These are phyloP conservation scores for Lophotis ruficrista DNA, from an alignment of 2,113 vertebrate species.

Conservation along the genomic window DNA sequence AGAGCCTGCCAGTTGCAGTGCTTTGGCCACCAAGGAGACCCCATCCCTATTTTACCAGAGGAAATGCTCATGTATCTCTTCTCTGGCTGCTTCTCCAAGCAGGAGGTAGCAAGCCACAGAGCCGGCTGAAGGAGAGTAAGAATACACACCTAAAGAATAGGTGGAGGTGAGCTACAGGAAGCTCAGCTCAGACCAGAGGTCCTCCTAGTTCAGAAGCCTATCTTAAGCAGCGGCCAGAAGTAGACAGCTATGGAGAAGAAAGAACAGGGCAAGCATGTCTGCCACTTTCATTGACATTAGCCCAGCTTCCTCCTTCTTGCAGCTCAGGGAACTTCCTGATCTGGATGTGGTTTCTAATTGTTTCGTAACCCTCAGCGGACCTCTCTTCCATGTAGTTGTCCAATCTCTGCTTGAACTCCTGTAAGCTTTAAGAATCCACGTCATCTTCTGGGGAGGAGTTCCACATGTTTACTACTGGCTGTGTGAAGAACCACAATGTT, in stretches of 20 bases:
- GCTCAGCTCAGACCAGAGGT: neutral
- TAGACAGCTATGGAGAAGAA: neutral
- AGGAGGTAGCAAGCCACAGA: neutral
- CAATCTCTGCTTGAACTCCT: neutral
- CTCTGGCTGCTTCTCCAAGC: neutral
- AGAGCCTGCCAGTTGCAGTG: neutral
- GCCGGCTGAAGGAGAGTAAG: neutral
- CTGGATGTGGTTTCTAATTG: neutral
- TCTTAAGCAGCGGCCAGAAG: neutral
- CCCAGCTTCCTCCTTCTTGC: neutral
- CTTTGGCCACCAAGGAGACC: neutral
- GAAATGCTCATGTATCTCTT: neutral
- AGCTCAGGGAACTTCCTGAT: neutral
- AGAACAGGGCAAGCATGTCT: neutral
- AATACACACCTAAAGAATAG: neutral
- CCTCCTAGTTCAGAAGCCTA: neutral
- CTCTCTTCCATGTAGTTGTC: neutral
- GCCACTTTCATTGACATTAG: neutral
- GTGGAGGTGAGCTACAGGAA: neutral
- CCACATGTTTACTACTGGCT: neutral
- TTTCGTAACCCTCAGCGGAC: neutral
- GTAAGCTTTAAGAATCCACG: neutral
- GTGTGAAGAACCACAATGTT: neutral
- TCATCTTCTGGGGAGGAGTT: neutral
- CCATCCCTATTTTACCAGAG: neutral